These are phyloP conservation scores for Thrips palmi DNA, from an alignment of 1,140 invertebrate species.

Conservation along the genomic window DNA sequence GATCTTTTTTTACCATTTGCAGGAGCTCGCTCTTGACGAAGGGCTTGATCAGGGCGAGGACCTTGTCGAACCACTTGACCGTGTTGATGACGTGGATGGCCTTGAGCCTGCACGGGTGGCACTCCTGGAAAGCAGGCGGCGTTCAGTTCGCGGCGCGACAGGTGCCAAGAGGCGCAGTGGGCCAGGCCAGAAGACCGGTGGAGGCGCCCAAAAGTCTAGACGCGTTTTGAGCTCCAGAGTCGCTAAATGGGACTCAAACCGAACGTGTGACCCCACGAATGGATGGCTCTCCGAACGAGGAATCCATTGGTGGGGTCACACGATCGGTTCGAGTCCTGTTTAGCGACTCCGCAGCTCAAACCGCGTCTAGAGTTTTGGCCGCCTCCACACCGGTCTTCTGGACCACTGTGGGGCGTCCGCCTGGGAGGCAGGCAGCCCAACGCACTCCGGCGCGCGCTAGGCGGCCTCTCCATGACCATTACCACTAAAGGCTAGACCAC, in stretches of 20 bases:
- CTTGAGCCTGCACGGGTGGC: conserved; percentile 37
- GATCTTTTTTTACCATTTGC: conserved; percentile 40
- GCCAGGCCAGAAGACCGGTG: too few relatives aligned
- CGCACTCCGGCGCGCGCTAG: too few relatives aligned
- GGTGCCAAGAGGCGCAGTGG: too few relatives aligned
- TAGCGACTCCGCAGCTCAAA: too few relatives aligned
- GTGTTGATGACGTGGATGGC: conserved; percentile 42
- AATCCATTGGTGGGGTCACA: too few relatives aligned
- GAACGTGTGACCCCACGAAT: not conserved
- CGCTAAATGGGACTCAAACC: not conserved
- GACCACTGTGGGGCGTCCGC: not conserved
- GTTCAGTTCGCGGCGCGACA: too few relatives aligned
- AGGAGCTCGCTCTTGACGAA: conserved; percentile 44
- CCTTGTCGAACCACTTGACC: conserved; percentile 38
- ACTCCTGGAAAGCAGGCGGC: conserved; percentile 30
- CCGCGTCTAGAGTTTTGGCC: too few relatives aligned
- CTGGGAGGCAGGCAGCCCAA: not conserved
- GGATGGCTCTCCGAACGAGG: too few relatives aligned
- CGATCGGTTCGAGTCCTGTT: too few relatives aligned
- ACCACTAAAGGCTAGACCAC: too few relatives aligned
- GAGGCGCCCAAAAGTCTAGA: not conserved
- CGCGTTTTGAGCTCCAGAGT: not conserved
- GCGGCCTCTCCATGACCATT: too few relatives aligned
- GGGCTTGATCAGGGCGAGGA: conserved; percentile 35
- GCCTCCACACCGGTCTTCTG: not conserved